Conservation (phyloP, 1,140 invertebrate species). For the Drosophila watanabei region DNA sequence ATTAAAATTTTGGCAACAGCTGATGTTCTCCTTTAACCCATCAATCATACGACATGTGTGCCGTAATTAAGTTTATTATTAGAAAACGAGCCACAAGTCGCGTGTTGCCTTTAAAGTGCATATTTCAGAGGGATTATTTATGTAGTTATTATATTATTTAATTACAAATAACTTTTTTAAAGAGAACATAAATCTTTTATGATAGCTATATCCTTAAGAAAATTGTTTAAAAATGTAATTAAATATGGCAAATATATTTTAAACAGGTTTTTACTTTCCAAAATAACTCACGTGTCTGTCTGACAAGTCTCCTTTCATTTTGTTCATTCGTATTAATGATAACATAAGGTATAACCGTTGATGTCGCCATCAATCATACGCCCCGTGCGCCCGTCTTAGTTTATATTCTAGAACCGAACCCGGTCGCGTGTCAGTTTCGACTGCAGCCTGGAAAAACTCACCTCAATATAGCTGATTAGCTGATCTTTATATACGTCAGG, state of each 20-base stretch:
- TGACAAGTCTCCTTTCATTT: not conserved
- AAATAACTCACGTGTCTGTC: slow-evolving; percentile 12
- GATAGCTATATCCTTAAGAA: not conserved
- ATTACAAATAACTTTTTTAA: no score
- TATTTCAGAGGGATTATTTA: not conserved
- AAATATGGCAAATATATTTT: not conserved
- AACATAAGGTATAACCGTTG: slow-evolving; percentile 3
- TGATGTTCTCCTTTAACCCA: slow-evolving; percentile 17
- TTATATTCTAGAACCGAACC: slow-evolving; percentile 32
- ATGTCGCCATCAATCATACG: slow-evolving; percentile 57
- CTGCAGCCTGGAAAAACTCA: slow-evolving; percentile 49
- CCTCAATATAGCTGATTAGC: slow-evolving; percentile 59
- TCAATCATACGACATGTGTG: slow-evolving; percentile 64
- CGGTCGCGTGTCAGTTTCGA: slow-evolving; percentile 57
- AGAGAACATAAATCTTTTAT: not conserved
- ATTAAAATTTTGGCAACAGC: slow-evolving; percentile 31
- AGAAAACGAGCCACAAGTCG: slow-evolving; percentile 21
- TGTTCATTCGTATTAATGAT: slow-evolving; percentile 1
- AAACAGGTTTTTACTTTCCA: no score
- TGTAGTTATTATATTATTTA: not conserved
- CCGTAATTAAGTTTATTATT: slow-evolving; percentile 21
- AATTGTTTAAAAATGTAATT: not conserved
- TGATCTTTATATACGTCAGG: slow-evolving; percentile 21
- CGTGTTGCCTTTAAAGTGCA: slow-evolving; percentile 3
- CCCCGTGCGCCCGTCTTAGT: slow-evolving; percentile 22